These are phyloP conservation scores for Tromatobia lineatoria DNA, from an alignment of 2,888 invertebrate genomes.

Conservation along the genomic window DNA sequence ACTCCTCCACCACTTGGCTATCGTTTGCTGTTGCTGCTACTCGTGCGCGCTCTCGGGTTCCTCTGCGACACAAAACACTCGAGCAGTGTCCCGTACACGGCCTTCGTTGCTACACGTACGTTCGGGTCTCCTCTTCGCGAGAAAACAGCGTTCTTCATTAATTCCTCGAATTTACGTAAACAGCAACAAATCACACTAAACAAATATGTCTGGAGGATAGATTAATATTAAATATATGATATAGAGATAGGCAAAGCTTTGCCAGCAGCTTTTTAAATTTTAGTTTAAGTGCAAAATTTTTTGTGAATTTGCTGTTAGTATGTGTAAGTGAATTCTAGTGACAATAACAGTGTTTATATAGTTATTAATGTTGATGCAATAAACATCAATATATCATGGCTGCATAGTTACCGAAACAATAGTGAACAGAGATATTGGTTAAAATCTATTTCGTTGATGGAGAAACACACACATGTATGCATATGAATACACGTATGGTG, in stretches of 20 bases:
- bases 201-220: slow-evolving; percentile 15
- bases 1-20: slow-evolving; percentile 70
- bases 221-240: too few species aligned
- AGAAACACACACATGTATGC: neutral
- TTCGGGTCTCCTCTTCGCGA: slow-evolving; percentile 48
- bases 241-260: neutral
- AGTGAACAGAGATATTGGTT: neutral
- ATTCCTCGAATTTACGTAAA: neutral
- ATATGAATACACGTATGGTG: neutral
- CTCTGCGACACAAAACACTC: slow-evolving; percentile 77
- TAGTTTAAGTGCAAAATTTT: neutral
- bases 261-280: neutral
- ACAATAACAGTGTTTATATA: slow-evolving; percentile 10
- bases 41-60: slow-evolving; percentile 56
- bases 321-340: slow-evolving; percentile 25
- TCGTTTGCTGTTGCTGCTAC: slow-evolving; percentile 61
- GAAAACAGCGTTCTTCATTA: neutral
- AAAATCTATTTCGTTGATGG: neutral
- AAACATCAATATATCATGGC: neutral
- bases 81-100: slow-evolving; percentile 68
- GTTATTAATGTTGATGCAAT: neutral
- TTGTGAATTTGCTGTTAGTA: neutral
- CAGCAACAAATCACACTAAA: neutral
- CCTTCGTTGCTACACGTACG: slow-evolving; percentile 67
- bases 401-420: neutral